Evolutionary conservation across 2,888 invertebrate genomes (phyloP).

Genomic region (Mesorhabditis spiculigera): DNA sequence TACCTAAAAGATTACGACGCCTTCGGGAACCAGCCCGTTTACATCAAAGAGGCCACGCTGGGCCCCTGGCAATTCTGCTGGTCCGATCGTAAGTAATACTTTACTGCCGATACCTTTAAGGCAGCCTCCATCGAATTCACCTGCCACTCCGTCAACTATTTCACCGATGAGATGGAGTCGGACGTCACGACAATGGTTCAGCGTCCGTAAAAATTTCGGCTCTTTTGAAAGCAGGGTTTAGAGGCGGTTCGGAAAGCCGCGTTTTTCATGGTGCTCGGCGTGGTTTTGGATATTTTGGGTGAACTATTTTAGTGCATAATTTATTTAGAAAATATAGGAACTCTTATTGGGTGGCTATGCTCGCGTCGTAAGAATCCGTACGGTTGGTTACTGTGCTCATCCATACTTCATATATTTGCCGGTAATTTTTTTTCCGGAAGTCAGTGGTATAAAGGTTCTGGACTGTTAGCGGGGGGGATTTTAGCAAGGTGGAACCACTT

Average conservation of each 20-base stretch:
- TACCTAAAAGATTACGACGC: slow-evolving; percentile 24
- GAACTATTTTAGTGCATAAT: not conserved
- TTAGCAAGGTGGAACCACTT: too few relatives aligned
- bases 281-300: slow-evolving; percentile 27
- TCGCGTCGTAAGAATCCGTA: slow-evolving; percentile 45
- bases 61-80: slow-evolving; percentile 58
- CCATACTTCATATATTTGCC: slow-evolving; percentile 52
- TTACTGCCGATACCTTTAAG: slow-evolving; percentile 6
- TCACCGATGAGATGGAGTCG: slow-evolving; percentile 48
- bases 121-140: slow-evolving; percentile 46
- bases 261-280: slow-evolving; percentile 47
- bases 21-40: slow-evolving; percentile 28
- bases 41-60: slow-evolving; percentile 54
- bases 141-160: slow-evolving; percentile 45
- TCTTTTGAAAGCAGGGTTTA: slow-evolving; percentile 24
- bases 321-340: not conserved
- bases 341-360: slow-evolving; percentile 25
- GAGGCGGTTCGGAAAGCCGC: slow-evolving; percentile 49
- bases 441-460: too few relatives aligned
- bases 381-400: slow-evolving; percentile 39
- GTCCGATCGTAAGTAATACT: slow-evolving; percentile 48
- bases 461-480: too few relatives aligned
- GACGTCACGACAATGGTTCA: slow-evolving; percentile 55
- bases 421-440: slow-evolving; percentile 22
- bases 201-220: slow-evolving; percentile 31